Evolutionary conservation across 2,797 vertebrate species (phyloP).

Genomic region (Sebastes alutus): DNA sequence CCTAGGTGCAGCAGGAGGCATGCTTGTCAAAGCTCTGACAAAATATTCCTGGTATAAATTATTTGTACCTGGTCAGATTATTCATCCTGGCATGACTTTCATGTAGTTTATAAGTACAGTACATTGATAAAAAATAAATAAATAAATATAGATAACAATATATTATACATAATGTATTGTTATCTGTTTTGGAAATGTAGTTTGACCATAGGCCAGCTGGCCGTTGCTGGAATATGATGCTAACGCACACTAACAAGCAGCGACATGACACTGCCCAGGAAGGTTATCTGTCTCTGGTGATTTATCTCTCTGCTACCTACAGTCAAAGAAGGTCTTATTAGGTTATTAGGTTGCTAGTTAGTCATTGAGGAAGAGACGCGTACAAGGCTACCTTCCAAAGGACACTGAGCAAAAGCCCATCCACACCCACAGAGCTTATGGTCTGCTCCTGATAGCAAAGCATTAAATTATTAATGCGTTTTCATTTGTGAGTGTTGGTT

Average conservation of each 20-base stretch:
- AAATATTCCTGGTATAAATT: not conserved
- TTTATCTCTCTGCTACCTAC: slow-evolving; percentile 50
- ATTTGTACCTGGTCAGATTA: not conserved
- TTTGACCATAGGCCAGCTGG: slow-evolving; percentile 12
- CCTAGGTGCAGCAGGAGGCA: not conserved
- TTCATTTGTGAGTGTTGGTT: slow-evolving; percentile 40
- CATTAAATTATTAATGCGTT: slow-evolving; percentile 55
- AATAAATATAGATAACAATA: not conserved
- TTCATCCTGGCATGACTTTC: not conserved
- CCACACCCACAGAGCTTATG: slow-evolving; percentile 6
- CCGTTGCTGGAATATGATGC: slow-evolving; percentile 30
- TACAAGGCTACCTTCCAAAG: slow-evolving; percentile 9
- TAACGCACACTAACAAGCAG: slow-evolving; percentile 38
- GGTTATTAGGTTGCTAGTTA: slow-evolving; percentile 45
- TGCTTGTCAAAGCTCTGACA: not conserved
- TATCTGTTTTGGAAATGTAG: not conserved
- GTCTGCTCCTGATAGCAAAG: slow-evolving; percentile 28
- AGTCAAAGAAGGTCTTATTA: slow-evolving; percentile 40
- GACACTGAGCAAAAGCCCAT: slow-evolving; percentile 15
- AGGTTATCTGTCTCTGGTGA: slow-evolving; percentile 58
- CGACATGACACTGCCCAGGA: slow-evolving; percentile 18
- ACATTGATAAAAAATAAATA: not conserved
- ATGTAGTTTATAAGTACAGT: not conserved
- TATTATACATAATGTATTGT: not conserved
- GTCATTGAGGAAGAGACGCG: slow-evolving; percentile 37